Conservation (phyloP, 2,797 vertebrate genomes). For the Netta rufina region DNA sequence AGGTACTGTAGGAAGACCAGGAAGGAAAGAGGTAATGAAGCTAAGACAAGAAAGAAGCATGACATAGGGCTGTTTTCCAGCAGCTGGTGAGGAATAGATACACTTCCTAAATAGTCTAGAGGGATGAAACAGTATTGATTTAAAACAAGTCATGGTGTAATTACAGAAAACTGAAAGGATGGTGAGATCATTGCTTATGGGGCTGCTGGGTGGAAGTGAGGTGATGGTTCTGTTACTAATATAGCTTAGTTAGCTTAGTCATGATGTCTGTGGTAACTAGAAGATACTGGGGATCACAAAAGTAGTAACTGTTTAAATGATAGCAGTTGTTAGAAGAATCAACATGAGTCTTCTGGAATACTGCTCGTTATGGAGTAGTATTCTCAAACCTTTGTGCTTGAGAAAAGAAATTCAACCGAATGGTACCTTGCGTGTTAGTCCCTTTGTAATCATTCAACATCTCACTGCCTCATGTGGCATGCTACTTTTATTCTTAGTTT, state of each 20-base stretch:
- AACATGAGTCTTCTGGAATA: background rate
- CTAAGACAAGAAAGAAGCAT: background rate
- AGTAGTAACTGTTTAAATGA: background rate
- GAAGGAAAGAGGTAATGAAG: background rate
- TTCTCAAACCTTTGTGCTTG: background rate
- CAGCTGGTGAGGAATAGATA: background rate
- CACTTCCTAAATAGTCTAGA: background rate
- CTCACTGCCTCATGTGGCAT: background rate
- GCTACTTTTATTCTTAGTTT: background rate
- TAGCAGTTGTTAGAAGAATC: background rate
- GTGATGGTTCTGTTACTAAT: background rate
- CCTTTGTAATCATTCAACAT: background rate
- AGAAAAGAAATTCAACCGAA: background rate
- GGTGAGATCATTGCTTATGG: background rate
- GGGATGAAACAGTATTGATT: background rate
- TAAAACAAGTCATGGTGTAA: background rate
- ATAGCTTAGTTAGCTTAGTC: background rate
- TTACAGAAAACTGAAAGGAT: background rate
- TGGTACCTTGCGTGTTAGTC: background rate
- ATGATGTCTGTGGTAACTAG: background rate
- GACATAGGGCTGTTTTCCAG: background rate
- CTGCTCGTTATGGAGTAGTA: accelerated
- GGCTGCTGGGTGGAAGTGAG: background rate
- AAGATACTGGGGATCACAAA: background rate
- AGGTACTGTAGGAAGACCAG: background rate